These are phyloP conservation scores for Misgurnus mizolepis DNA, from an alignment of 2,113 vertebrate genomes.

Conservation along the genomic window DNA sequence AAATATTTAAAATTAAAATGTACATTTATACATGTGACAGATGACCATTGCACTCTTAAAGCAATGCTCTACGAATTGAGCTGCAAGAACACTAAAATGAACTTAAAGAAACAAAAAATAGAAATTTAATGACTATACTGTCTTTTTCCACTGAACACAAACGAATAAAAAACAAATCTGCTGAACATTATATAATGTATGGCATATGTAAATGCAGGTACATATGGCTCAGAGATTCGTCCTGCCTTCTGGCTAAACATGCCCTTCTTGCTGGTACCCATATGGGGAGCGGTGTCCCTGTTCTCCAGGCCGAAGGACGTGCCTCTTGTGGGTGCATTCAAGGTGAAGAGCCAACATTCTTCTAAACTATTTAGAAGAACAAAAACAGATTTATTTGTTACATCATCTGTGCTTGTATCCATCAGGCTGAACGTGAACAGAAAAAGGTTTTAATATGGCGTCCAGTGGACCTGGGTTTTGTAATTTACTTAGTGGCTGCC, in stretches of 20 bases:
- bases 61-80: too few relatives aligned
- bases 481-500: slow-evolving; percentile 72
- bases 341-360: slow-evolving; percentile 66
- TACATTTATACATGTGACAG: too few relatives aligned
- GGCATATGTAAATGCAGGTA: slow-evolving; percentile 70
- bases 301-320: slow-evolving; percentile 71
- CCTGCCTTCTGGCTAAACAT: slow-evolving; percentile 83
- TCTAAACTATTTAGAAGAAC: background rate
- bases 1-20: background rate
- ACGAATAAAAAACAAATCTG: background rate
- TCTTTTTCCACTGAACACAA: background rate
- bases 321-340: slow-evolving; percentile 62
- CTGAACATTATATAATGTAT: background rate
- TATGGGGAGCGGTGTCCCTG: slow-evolving; percentile 75
- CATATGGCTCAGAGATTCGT: slow-evolving; percentile 84
- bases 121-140: too few relatives aligned
- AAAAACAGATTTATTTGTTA: background rate
- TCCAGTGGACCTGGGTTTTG: slow-evolving; percentile 75
- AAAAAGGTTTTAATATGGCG: slow-evolving; percentile 75
- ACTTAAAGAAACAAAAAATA: too few relatives aligned
- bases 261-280: slow-evolving; percentile 78
- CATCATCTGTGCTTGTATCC: background rate
- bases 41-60: too few relatives aligned
- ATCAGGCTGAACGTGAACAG: slow-evolving; percentile 79
- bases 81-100: too few relatives aligned